A percentile compares a stretch with the other conserved stretches of the same genome.
These are phyloP conservation scores for Corydoras sp. DNA, from an alignment of 2,113 vertebrate species.

Conservation along the genomic window DNA sequence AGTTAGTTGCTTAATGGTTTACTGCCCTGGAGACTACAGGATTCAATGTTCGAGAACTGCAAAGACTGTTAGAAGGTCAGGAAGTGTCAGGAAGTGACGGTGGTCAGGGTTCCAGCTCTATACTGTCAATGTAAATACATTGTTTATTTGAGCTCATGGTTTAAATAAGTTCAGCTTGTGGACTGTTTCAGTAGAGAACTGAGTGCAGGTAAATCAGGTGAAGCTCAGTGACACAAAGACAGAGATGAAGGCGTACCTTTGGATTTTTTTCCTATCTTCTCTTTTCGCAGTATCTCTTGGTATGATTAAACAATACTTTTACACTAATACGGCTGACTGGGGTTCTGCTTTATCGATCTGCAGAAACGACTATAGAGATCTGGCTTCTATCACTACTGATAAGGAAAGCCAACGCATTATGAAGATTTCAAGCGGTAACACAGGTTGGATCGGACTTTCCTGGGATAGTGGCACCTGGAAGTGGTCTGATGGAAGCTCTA, in stretches of 20 bases:
- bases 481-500: neutral
- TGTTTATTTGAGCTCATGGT: too few species aligned
- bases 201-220: too few species aligned
- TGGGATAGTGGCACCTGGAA: neutral
- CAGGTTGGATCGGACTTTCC: neutral
- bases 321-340: neutral
- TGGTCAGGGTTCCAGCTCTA: too few species aligned
- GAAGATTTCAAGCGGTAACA: neutral
- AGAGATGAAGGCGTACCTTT: constrained; percentile 1
- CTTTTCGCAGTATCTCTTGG: neutral
- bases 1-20: too few species aligned
- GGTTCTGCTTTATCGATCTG: neutral
- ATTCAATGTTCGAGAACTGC: too few species aligned
- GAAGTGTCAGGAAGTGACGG: too few species aligned
- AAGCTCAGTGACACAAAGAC: neutral
- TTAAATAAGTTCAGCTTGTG: too few species aligned
- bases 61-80: too few species aligned
- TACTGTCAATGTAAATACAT: too few species aligned
- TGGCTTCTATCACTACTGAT: neutral
- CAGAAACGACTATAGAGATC: neutral
- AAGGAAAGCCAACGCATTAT: neutral
- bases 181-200: too few species aligned
- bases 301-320: neutral
- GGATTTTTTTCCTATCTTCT: neutral
- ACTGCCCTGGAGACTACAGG: too few species aligned